These are phyloP conservation scores for Stomatorhinus walkeri DNA, from an alignment of 2,797 vertebrate genomes.

Conservation along the genomic window DNA sequence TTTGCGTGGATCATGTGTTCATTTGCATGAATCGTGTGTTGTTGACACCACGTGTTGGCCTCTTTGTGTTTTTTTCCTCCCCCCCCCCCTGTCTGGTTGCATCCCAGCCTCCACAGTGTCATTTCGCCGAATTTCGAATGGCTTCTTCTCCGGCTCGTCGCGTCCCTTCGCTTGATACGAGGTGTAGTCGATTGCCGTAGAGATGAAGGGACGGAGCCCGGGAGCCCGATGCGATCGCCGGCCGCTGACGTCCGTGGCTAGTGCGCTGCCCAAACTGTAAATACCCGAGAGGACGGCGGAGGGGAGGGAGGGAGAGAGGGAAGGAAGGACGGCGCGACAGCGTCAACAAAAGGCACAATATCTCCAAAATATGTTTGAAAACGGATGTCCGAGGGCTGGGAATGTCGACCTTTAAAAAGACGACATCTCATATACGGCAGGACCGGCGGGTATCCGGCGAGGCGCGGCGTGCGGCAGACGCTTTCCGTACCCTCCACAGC, in stretches of 20 bases:
- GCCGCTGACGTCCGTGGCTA: conserved; percentile 34
- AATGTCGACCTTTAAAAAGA: conserved; percentile 34
- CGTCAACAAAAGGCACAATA: conserved; percentile 23
- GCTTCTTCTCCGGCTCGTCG: neutral
- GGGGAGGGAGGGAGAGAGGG: conserved; percentile 17
- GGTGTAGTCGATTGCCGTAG: neutral
- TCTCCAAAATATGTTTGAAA: conserved; percentile 21
- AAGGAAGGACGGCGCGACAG: conserved; percentile 25
- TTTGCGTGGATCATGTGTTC: neutral
- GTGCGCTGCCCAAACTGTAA: conserved; percentile 31
- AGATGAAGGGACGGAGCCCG: neutral
- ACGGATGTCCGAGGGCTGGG: conserved; percentile 13
- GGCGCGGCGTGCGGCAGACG: neutral
- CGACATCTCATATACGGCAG: conserved; percentile 29
- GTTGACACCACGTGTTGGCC: conserved; percentile 13
- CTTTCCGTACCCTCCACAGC: neutral
- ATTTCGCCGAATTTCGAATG: neutral
- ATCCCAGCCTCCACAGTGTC: neutral
- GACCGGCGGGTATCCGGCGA: neutral
- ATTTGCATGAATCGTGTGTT: neutral
- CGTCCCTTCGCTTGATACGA: neutral
- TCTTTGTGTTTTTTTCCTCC: neutral
- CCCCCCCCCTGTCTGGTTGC: neutral
- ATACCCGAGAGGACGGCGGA: conserved; percentile 42
- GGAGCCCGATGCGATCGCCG: conserved; percentile 23